Evolutionary conservation across 2,113 vertebrate genomes (phyloP).

Genomic region (Egretta garzetta): DNA sequence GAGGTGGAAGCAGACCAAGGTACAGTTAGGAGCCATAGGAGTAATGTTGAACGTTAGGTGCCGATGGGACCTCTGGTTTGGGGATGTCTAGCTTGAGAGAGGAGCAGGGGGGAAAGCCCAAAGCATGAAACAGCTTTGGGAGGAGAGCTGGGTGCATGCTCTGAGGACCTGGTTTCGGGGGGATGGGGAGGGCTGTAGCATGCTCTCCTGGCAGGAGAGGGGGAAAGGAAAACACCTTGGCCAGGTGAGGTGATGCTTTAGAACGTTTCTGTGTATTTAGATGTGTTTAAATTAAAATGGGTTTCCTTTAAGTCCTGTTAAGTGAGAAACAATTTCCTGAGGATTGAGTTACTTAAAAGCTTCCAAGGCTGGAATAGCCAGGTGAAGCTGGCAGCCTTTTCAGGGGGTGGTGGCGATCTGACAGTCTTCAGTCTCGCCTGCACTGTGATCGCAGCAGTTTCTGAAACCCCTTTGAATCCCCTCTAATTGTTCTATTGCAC

Average conservation of each 20-base stretch:
- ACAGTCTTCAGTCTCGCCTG: not conserved
- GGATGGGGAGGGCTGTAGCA: not conserved
- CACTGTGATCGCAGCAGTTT: not conserved
- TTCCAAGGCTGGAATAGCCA: not conserved
- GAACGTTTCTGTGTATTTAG: not conserved
- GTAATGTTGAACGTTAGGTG: not conserved
- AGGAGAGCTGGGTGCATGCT: not conserved
- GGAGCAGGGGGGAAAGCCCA: not conserved
- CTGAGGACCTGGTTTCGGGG: not conserved
- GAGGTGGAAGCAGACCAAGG: not conserved
- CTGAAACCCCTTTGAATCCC: not conserved
- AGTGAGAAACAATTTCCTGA: not conserved
- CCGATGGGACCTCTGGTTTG: not conserved
- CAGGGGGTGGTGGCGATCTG: not conserved
- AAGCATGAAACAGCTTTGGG: not conserved
- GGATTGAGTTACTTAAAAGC: not conserved
- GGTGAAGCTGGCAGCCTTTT: not conserved
- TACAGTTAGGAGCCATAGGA: not conserved
- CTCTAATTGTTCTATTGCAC: not conserved
- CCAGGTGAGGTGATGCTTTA: not conserved
- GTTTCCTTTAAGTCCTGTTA: not conserved
- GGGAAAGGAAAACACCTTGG: not conserved
- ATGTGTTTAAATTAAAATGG: not conserved
- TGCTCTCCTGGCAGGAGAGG: not conserved
- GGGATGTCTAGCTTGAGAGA: not conserved